Evolutionary conservation across 2,113 vertebrate species (phyloP), one percentile per base, ranked within the genome.

Genomic region (Lophotis ruficrista): DNA sequence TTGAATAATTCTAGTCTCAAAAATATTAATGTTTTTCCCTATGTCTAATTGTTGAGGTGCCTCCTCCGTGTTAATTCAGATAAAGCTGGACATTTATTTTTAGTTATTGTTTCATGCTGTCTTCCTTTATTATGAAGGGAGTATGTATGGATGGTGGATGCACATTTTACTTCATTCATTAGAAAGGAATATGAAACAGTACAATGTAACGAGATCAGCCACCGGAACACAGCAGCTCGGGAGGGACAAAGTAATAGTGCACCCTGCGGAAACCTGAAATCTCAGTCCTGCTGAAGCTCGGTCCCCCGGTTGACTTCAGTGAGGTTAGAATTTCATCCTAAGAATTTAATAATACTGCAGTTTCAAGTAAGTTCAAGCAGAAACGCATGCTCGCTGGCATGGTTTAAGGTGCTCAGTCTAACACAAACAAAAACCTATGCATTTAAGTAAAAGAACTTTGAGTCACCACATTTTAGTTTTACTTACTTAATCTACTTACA

Each of bases 401-500:
- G 62, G 54, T n/a, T 20, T 37, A 50, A 78, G 14, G 51, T 41
- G 56, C n/a, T 81, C n/a, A 20, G 68, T n/a, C 62, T 68, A 60
- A 45, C 57, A 72, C 33, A 93, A 92, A 91, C n/a, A 81, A 93
- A 91, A 87, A 35, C 38, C 65, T 31, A 3, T 20, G n/a, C 54
- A n/a, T 62, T 89, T 71, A 28, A 91, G 57, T 10, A 54, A 95
- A 93, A 94, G 9, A 87, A 61, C 65, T 69, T 87, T 48, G 27
- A 72, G 45, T 12, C 28, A 9, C 41, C 77, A 16, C 3, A 0
- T 50, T 91, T 89, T 75, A 80, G 0, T 50, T 91, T 89, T 75
- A 80, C 95, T 76, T 93, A 72, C 94, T 93, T 76, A 43, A 91
- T 87, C 70, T 83, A 65, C 61, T 83, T 77, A 23, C 18, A 83